A percentile compares a stretch with the other conserved stretches of the same genome.
Evolutionary conservation across 92 coral and sea anemone species (phyloP).

Genomic region (Porites cylindrica): DNA sequence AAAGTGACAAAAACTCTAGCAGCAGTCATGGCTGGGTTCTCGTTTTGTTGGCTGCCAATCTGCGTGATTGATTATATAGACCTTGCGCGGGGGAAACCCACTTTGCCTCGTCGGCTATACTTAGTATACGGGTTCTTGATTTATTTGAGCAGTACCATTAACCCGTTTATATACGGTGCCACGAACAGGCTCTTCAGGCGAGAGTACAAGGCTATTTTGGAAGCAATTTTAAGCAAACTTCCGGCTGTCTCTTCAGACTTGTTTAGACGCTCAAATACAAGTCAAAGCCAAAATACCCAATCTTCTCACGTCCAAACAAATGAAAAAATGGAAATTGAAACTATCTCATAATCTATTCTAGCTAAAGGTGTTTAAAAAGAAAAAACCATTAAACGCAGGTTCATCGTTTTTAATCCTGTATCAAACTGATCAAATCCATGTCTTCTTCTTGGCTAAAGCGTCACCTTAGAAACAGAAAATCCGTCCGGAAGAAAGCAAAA

Average conservation of each 20-base stretch:
- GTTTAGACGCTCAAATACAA: background rate
- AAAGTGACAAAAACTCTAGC: conserved; percentile 74
- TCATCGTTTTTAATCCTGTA: too few species aligned
- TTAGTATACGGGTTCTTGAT: conserved; percentile 59
- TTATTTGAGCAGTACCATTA: conserved; percentile 64
- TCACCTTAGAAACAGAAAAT: too few species aligned
- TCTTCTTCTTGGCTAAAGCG: too few species aligned
- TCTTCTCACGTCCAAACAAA: background rate
- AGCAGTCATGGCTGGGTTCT: conserved; percentile 64
- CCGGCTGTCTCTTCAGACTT: background rate
- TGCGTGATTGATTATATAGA: conserved; percentile 69
- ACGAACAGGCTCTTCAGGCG: conserved; percentile 66
- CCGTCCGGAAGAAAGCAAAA: too few species aligned
- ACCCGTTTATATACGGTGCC: conserved; percentile 74
- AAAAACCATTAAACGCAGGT: too few species aligned
- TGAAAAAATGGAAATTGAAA: background rate
- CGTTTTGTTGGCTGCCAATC: conserved; percentile 77
- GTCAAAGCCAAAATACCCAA: background rate
- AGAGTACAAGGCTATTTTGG: conserved; percentile 53
- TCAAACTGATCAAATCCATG: too few species aligned
- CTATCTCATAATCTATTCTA: background rate
- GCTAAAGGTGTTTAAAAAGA: background rate
- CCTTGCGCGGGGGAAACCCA: conserved; percentile 52
- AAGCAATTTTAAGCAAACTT: background rate
- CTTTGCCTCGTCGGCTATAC: conserved; percentile 52